A percentile compares a stretch with the other conserved stretches of the same genome.
phyloP scores from a whole-genome alignment of 2,888 invertebrate genomes.

The Cheilosia variabilis region DNA sequence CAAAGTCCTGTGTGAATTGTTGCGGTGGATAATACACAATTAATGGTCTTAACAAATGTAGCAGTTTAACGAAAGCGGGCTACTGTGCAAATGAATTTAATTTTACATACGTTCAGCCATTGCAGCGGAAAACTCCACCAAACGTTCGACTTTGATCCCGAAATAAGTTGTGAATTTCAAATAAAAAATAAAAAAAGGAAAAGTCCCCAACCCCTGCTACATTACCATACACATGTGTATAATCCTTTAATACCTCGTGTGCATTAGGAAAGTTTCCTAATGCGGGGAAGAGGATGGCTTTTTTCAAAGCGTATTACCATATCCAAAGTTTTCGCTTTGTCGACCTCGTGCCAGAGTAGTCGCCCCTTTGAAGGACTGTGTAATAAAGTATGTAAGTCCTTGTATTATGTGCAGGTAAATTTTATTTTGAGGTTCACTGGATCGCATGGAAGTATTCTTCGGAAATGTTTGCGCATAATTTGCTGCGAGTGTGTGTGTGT shows the following conservation, averaged over 20 bases:
- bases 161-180: conserved; percentile 45
- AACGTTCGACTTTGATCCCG: conserved; percentile 27
- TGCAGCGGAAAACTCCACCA: not conserved
- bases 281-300: not conserved
- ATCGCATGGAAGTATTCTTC: conserved; percentile 5
- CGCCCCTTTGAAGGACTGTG: not conserved
- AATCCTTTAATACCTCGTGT: conserved; percentile 36
- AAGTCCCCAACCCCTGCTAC: not conserved
- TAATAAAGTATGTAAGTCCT: not conserved
- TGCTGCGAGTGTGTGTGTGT: conserved; percentile 5
- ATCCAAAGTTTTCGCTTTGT: too few relatives aligned
- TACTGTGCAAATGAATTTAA: conserved; percentile 1
- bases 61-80: conserved; percentile 60
- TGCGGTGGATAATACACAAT: conserved; percentile 45
- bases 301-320: not conserved
- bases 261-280: conserved; percentile 36
- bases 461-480: conserved; percentile 30
- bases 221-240: conserved; percentile 26
- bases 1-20: conserved; percentile 15
- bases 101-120: not conserved
- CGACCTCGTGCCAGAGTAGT: not conserved
- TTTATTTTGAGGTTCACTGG: conserved; percentile 29
- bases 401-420: conserved; percentile 11
- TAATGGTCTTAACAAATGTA: conserved; percentile 62
- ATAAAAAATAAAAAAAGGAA: not conserved